Evolutionary conservation across 2,888 invertebrate genomes (phyloP), one percentile per base, ranked within the genome.

Genomic region (Chromoteleia sp.): DNA sequence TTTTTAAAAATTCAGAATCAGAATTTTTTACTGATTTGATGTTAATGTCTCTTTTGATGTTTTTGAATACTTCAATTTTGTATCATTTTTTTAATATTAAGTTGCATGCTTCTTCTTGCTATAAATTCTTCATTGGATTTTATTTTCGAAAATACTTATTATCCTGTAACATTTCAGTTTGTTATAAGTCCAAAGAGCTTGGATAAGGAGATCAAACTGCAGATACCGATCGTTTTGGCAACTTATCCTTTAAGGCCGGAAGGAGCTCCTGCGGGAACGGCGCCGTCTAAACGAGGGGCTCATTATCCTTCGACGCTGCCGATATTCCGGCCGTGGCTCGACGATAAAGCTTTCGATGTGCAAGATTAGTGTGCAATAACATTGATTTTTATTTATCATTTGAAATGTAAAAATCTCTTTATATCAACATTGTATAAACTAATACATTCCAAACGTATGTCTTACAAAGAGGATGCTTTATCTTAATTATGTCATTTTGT

Each of bases 271-370:
- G 93, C 93, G n/a, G 93, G 94, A 83, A 95, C 94, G 82, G 93
- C 94, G 3, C 94, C 94, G 19, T 93, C 95, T 25, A 96, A 96
- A 88, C 94, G 96, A 30, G 97, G 97, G 84, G 96, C 97, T n/a
- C 97, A 97, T 92, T 98, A 98, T 92, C 98, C 98, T 63, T 96
- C 96, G 84, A 97, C 97, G 48, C 92, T 98, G 90, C 98, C 98
- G 50, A 96, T 98, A 85, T 97, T 97, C 92, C 93, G 98, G 84
- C 97, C 98, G 45, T 97, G 97, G 97, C 93, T 97, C 68, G 95
- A 96, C 88, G 97, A 97, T 86, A 94, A 94, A 89, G 93, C 94
- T 19, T 92, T 92, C 76, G 92, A 92, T 67, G 89, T 92, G 58
- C 90, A 91, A 73, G 92, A 92, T 77, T 92, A 83, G 88, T 43